These are phyloP conservation scores for Prunella himalayana DNA, from an alignment of 2,113 vertebrate species.

Conservation along the genomic window DNA sequence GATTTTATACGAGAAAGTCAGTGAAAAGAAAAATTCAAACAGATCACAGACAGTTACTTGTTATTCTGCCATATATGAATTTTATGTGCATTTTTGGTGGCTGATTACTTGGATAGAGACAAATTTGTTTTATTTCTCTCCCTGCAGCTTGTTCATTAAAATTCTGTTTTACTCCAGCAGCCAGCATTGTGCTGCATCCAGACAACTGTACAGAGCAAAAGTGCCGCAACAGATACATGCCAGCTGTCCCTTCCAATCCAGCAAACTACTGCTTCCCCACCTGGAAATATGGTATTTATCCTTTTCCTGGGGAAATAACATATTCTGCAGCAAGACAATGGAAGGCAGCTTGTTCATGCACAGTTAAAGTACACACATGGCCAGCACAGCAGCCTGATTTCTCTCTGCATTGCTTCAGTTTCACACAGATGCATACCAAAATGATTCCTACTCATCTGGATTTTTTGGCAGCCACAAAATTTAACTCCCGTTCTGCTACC, in stretches of 20 bases:
- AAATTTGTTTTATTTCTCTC: constrained; percentile 45
- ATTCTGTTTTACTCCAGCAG: constrained; percentile 42
- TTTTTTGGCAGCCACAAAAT: neutral
- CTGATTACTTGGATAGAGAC: constrained; percentile 2
- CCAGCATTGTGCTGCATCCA: constrained; percentile 10
- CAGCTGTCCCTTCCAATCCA: constrained; percentile 36
- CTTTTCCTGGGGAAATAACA: constrained; percentile 22
- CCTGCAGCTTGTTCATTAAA: constrained; percentile 51
- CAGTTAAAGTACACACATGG: neutral
- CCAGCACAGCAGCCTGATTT: neutral
- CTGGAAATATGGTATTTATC: neutral
- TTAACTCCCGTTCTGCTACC: neutral
- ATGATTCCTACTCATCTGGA: neutral
- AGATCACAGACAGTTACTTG: neutral
- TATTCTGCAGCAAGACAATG: neutral
- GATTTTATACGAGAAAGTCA: neutral
- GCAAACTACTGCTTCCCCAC: neutral
- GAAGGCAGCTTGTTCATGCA: neutral
- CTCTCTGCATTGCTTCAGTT: neutral
- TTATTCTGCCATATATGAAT: constrained; percentile 13
- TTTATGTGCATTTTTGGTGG: constrained; percentile 8
- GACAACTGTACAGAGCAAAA: neutral
- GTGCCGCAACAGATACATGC: constrained; percentile 15
- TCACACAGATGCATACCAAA: neutral
- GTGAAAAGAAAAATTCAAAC: neutral